Evolutionary conservation across 2,113 vertebrate genomes (phyloP).

Genomic region (Chitala chitala): DNA sequence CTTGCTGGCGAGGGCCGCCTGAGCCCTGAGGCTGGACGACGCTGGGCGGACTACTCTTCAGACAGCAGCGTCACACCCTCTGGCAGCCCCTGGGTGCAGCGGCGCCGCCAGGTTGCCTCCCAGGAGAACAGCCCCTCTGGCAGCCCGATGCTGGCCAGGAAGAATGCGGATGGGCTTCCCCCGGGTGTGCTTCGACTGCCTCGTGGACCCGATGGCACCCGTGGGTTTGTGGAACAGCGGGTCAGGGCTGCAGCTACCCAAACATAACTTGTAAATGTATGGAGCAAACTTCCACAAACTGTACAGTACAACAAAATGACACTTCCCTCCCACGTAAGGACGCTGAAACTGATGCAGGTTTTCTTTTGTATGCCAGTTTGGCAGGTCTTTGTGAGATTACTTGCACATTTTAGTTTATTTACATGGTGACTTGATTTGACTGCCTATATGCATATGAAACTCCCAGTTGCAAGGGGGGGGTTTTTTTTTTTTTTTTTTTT

Average conservation of each 20-base stretch:
- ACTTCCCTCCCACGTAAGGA: background rate
- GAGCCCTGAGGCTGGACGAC: conserved; percentile 66
- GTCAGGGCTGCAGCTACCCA: conserved; percentile 59
- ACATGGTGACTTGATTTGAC: conserved; percentile 42
- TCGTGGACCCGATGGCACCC: conserved; percentile 83
- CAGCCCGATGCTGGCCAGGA: conserved; percentile 77
- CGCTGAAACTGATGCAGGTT: background rate
- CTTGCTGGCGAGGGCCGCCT: conserved; percentile 70
- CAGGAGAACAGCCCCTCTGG: conserved; percentile 80
- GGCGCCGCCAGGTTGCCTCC: conserved; percentile 77
- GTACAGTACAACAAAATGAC: conserved; percentile 20
- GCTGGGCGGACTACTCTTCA: conserved; percentile 82
- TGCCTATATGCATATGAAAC: too few relatives aligned
- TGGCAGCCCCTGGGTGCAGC: conserved; percentile 91
- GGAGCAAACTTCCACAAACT: background rate
- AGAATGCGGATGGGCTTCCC: conserved; percentile 77
- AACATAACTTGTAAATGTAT: conserved; percentile 46
- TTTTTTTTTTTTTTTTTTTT: too few relatives aligned
- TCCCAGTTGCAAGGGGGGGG: too few relatives aligned
- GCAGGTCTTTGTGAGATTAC: background rate
- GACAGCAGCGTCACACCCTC: conserved; percentile 91
- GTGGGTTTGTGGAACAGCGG: conserved; percentile 74
- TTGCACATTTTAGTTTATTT: conserved; percentile 38
- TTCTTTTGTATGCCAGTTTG: conserved; percentile 15
- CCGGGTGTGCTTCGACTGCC: conserved; percentile 82